A percentile compares a stretch with the other conserved stretches of the same genome.
Evolutionary conservation across 2,113 vertebrate genomes (phyloP).

Genomic region (Piaya cayana): DNA sequence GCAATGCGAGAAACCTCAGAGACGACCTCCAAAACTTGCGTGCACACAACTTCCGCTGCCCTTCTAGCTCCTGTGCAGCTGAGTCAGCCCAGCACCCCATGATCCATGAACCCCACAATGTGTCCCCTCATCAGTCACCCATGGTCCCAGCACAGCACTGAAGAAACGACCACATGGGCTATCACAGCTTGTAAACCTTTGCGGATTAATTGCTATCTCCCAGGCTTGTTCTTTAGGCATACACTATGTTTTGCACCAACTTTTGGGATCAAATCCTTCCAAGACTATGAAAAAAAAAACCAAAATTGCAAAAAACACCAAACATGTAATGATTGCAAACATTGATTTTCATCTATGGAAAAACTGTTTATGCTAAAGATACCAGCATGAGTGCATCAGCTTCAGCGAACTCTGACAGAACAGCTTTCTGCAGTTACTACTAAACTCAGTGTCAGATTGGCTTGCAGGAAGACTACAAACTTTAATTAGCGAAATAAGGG

Average conservation of each 20-base stretch:
- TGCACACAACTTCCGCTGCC: fast-evolving
- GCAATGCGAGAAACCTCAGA: not conserved
- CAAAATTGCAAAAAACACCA: too few relatives aligned
- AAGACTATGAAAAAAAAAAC: too few relatives aligned
- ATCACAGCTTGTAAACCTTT: not conserved
- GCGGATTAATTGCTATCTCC: fast-evolving
- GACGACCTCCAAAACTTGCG: not conserved
- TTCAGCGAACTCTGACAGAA: not conserved
- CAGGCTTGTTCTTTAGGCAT: not conserved
- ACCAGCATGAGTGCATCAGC: not conserved
- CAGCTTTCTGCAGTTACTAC: not conserved
- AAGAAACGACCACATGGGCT: not conserved
- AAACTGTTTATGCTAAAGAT: not conserved
- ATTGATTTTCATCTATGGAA: not conserved
- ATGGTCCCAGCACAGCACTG: fast-evolving
- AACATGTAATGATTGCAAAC: not conserved
- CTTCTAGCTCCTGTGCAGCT: not conserved
- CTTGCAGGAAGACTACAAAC: not conserved
- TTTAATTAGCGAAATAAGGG: not conserved
- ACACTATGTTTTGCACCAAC: fast-evolving
- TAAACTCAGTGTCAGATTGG: not conserved
- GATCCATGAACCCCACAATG: fast-evolving
- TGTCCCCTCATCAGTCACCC: not conserved
- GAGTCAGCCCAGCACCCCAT: fast-evolving
- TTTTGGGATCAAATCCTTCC: not conserved